Evolutionary conservation across 2,888 invertebrate genomes (phyloP), one percentile per base, ranked within the genome.

Genomic region (Phalera bucephala): DNA sequence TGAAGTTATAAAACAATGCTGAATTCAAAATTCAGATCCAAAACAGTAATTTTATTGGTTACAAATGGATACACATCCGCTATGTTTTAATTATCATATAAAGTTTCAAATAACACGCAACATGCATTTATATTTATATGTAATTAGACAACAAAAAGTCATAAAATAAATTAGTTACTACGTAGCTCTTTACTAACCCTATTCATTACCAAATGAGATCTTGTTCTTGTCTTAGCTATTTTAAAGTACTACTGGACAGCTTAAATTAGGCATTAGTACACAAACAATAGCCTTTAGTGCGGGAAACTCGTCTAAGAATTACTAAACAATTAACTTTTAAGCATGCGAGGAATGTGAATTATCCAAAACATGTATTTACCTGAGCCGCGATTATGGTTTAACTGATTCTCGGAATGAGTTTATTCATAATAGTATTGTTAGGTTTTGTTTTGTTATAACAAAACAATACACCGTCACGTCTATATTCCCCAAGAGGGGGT

Each of bases 261-360:
- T 56, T 46, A 29, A 36, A 42, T 39, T 29, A 41, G 36, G 32
- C 40, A 46, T 47, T 51, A 48, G 56, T 36, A 30, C 28, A 23
- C 15, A 31, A 34, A 63, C 57, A 64, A 57, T 48, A 22, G 36
- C 2, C 7, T n/a, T 20, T 26, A 19, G 41, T 44, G 62, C 64
- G 67, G 45, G 64, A 66, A 66, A 46, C 27, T 25, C 10, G 9
- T 8, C 11, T 11, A 22, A 26, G 20, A 31, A 26, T 6, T 25
- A 31, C 12, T n/a, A 22, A 37, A 32, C 34, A 38, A 43, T 38
- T 41, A 32, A 7, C 5, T 12, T 25, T 25, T 2, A 25, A 25
- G 12, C 25, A 25, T 25, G 17, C 6, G 8, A 12, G 10, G 2
- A 7, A 10, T 12, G 25, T 25, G 25, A 8, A 33, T 17, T 22